Conservation (phyloP, 2,797 vertebrate genomes). For the Acomys russatus region DNA sequence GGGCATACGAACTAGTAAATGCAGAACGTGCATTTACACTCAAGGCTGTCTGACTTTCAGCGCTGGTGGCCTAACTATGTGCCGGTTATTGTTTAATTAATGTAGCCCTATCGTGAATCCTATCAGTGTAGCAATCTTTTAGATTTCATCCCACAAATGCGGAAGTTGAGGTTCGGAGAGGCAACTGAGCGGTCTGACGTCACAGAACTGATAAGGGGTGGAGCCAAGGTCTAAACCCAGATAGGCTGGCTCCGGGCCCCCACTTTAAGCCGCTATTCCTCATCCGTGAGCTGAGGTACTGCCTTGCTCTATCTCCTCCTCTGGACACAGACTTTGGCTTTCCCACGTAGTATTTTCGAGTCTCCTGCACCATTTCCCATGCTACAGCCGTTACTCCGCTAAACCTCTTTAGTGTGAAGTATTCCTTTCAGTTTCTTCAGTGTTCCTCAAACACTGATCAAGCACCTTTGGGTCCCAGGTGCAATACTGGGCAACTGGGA, state of each 20-base stretch:
- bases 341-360: background rate
- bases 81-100: background rate
- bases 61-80: background rate
- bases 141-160: background rate
- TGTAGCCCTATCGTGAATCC: background rate
- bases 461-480: background rate
- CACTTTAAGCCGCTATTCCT: accelerated
- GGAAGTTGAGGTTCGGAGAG: background rate
- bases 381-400: too few relatives aligned
- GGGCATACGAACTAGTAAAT: background rate
- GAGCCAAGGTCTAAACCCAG: background rate
- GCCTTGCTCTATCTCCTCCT: background rate
- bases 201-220: background rate
- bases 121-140: background rate
- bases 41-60: background rate
- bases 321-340: background rate
- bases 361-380: background rate
- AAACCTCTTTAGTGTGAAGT: background rate
- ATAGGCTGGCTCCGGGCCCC: background rate
- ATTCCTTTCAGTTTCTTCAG: background rate
- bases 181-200: background rate
- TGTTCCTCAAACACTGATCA: background rate
- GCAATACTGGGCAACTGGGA: background rate
- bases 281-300: background rate
- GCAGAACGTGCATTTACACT: constrained; percentile 15